Conservation (phyloP, 1,140 invertebrate genomes). For the Drosophila burlai region DNA sequence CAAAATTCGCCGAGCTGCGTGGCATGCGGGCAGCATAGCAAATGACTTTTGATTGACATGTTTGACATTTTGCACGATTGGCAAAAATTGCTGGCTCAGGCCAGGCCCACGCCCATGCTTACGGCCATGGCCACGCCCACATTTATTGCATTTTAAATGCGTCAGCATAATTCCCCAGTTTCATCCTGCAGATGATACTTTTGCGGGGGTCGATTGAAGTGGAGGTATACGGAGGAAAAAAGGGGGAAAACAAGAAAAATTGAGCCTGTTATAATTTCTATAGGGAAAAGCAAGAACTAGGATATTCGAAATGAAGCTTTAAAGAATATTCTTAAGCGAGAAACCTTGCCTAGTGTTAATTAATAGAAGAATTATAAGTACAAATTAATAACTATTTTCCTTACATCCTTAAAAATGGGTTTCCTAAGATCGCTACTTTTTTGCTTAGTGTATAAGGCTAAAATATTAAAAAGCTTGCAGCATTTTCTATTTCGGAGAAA, state of each 20-base stretch:
- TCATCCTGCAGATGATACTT: conserved; percentile 40
- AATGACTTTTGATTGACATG: conserved; percentile 83
- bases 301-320: too few relatives aligned
- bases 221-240: not conserved
- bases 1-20: conserved; percentile 55
- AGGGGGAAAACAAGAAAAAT: not conserved
- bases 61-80: conserved; percentile 80
- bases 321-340: too few relatives aligned
- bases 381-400: too few relatives aligned
- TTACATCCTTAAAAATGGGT: too few relatives aligned
- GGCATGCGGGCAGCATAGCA: conserved; percentile 57
- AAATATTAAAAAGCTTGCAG: conserved; percentile 57
- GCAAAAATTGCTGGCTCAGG: conserved; percentile 68
- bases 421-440: too few relatives aligned
- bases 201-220: not conserved
- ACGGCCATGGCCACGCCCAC: conserved; percentile 19
- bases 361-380: too few relatives aligned
- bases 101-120: not conserved
- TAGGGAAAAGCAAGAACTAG: too few relatives aligned
- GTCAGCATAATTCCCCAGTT: conserved; percentile 75
- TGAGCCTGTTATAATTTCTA: not conserved
- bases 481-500: conserved; percentile 17
- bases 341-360: too few relatives aligned
- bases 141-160: conserved; percentile 77
- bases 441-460: too few relatives aligned